phyloP scores from a whole-genome alignment of 2,113 vertebrate species.

The Cyphomyrus plagiostoma region DNA sequence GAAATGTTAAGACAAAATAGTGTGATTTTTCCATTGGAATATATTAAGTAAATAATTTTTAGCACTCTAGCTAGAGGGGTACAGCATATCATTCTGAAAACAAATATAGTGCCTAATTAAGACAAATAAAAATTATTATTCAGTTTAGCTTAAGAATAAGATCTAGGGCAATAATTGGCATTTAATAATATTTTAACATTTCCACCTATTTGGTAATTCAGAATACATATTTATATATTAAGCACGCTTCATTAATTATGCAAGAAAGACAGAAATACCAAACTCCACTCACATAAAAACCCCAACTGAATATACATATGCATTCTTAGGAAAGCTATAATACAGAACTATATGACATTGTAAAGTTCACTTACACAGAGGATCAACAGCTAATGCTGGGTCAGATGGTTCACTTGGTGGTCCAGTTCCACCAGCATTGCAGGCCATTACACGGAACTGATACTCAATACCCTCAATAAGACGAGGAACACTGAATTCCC shows the following conservation, averaged over 20 bases:
- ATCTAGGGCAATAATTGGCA: background rate
- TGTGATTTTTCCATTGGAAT: background rate
- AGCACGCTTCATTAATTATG: background rate
- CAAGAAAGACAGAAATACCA: background rate
- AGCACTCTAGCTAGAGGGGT: background rate
- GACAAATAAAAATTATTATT: background rate
- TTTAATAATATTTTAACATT: background rate
- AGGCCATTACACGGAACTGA: conserved; percentile 89
- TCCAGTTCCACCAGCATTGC: conserved; percentile 83
- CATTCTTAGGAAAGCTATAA: background rate
- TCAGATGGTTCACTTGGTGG: conserved; percentile 91
- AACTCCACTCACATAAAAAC: background rate
- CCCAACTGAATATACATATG: background rate
- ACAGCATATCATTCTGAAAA: background rate
- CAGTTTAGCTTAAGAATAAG: background rate
- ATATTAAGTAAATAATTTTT: background rate
- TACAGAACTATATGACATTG: background rate
- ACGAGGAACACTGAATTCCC: conserved; percentile 78
- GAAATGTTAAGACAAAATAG: background rate
- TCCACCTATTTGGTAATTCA: background rate
- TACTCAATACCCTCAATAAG: conserved; percentile 87
- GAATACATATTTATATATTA: background rate
- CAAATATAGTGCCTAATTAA: background rate
- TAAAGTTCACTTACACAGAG: conserved; percentile 74
- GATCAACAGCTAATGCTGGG: conserved; percentile 80